phyloP scores from a whole-genome alignment of 1,140 invertebrate genomes.

The Drosophila sucinea region DNA sequence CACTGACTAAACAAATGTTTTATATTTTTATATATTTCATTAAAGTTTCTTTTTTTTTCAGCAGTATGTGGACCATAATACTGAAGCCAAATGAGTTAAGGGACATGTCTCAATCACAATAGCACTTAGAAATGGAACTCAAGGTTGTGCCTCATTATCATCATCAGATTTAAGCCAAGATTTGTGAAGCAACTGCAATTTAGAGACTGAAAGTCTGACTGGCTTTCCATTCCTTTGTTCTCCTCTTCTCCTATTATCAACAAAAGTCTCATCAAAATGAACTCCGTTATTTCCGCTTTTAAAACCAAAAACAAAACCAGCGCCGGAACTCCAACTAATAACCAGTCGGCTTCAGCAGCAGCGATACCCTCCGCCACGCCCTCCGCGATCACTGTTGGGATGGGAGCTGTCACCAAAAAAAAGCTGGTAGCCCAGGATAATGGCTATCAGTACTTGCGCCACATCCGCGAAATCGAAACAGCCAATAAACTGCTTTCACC shows the following conservation, averaged over 20 bases:
- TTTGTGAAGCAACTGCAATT: slow-evolving; percentile 1
- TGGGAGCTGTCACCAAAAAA: slow-evolving; percentile 53
- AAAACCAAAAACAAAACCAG: slow-evolving; percentile 74
- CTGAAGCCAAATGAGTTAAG: not conserved
- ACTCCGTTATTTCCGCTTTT: slow-evolving; percentile 83
- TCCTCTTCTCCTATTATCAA: not conserved
- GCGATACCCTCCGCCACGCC: slow-evolving; percentile 7
- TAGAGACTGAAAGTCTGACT: not conserved
- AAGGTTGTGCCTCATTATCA: slow-evolving; percentile 44
- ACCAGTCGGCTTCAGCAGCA: slow-evolving; percentile 18
- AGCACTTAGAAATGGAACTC: slow-evolving; percentile 35
- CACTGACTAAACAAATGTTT: not conserved
- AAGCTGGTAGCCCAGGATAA: slow-evolving; percentile 70
- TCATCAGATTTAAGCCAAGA: not conserved
- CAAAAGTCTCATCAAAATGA: slow-evolving; percentile 63
- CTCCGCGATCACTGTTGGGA: slow-evolving; percentile 36
- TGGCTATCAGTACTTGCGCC: slow-evolving; percentile 79
- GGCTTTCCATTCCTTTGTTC: not conserved
- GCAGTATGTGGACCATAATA: not conserved
- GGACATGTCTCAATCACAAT: slow-evolving; percentile 14
- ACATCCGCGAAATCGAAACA: slow-evolving; percentile 82
- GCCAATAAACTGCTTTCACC: slow-evolving; percentile 77
- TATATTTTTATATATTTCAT: not conserved
- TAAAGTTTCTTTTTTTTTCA: not conserved
- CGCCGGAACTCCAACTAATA: slow-evolving; percentile 23